These are phyloP conservation scores for Dysmachus trigonus DNA, from an alignment of 2,888 invertebrate genomes.

Conservation along the genomic window DNA sequence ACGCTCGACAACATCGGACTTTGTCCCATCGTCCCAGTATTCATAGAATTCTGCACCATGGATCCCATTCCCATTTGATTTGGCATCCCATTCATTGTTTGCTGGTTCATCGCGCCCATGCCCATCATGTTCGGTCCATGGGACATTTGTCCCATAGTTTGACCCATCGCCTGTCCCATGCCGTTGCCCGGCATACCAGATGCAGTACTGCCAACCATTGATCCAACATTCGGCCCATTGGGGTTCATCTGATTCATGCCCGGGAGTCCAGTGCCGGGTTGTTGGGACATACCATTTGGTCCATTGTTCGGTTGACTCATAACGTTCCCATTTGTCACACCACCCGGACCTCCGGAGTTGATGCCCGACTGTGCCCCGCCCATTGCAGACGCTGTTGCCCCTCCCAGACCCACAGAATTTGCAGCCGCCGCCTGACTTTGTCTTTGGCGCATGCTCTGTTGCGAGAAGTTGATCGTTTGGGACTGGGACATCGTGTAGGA, in stretches of 20 bases:
- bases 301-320: conserved; percentile 46
- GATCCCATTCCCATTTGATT: conserved; percentile 50
- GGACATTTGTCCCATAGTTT: conserved; percentile 53
- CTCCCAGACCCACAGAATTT: conserved; percentile 57
- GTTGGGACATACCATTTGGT: conserved; percentile 34
- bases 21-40: conserved; percentile 54
- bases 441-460: conserved; percentile 65
- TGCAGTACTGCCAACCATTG: conserved; percentile 10
- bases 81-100: conserved; percentile 51
- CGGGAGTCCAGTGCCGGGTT: conserved; percentile 31
- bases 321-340: conserved; percentile 45
- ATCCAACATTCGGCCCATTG: conserved; percentile 39
- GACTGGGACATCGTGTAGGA: conserved; percentile 82
- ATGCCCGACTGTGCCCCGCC: conserved; percentile 51
- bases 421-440: conserved; percentile 63
- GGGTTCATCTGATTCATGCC: conserved; percentile 45
- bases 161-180: conserved; percentile 56
- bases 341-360: conserved; percentile 52
- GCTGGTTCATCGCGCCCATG: conserved; percentile 47
- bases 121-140: conserved; percentile 50
- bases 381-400: conserved; percentile 52
- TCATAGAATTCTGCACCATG: conserved; percentile 56
- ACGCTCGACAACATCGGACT: conserved; percentile 53
- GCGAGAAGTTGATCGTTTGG: conserved; percentile 86
- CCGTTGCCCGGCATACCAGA: conserved; percentile 47